Percentiles rank a stretch among this genome's conserved stretches.
phyloP scores from a whole-genome alignment of 37 sponge, comb jelly and placozoan species.

The Lycopodina hypogea region DNA sequence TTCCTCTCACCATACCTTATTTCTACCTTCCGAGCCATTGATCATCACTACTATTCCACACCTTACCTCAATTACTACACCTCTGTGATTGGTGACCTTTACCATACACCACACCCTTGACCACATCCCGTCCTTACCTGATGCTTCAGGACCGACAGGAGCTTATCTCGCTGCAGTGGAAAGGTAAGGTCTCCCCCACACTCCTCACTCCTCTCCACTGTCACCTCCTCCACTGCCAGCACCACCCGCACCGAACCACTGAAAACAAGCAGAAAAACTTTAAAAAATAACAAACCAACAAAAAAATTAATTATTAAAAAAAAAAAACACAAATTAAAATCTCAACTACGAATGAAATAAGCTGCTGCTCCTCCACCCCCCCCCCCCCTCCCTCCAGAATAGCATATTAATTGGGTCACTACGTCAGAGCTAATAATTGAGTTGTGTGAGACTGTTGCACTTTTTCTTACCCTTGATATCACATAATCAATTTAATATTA shows the following conservation, averaged over 20 bases:
- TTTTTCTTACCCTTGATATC: too few relatives aligned
- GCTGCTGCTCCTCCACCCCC: too few relatives aligned
- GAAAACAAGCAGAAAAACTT: background rate
- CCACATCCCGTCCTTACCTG: constrained; percentile 19
- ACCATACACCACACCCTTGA: background rate
- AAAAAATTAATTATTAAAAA: too few relatives aligned
- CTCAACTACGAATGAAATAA: too few relatives aligned
- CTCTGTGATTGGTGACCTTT: background rate
- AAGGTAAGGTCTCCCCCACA: constrained; percentile 10
- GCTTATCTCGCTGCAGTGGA: constrained; percentile 43
- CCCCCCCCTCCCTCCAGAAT: too few relatives aligned
- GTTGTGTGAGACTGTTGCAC: too few relatives aligned
- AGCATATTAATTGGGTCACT: too few relatives aligned
- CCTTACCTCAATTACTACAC: background rate
- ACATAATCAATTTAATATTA: too few relatives aligned
- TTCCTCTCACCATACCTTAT: too few relatives aligned
- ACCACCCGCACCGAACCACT: constrained; percentile 20
- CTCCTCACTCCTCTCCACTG: constrained; percentile 21
- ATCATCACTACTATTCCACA: background rate
- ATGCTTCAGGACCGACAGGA: constrained; percentile 34
- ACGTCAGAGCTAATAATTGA: too few relatives aligned
- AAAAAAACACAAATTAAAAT: too few relatives aligned
- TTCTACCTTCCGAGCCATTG: background rate
- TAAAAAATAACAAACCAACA: background rate
- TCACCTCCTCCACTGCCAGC: constrained; percentile 24